Base-by-base conservation (phyloP, 1,140 invertebrate genomes). In the Nymphalis io region DNA sequence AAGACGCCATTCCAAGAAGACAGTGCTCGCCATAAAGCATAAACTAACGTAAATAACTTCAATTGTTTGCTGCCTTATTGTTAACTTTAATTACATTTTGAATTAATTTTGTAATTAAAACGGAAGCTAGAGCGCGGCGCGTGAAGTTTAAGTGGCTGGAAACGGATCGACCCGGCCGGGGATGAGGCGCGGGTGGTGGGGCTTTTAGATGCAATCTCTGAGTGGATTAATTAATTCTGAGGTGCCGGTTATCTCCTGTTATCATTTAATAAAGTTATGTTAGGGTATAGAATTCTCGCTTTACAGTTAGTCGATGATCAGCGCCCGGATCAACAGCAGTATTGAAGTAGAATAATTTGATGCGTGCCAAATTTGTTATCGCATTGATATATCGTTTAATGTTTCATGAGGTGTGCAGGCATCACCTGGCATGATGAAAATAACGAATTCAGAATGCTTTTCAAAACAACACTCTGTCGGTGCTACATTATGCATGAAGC, bases 101-200 rank as follows among this genome's bases (percentile, higher is more conserved):
- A 91, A 91, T 91, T 91, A 91, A 91, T 91, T 91, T 91, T 91
- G 88, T 91, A 91, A 91, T 91, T 91, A 91, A 91, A 91, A 90
- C 89, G 89, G 89, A 91, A 90, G 88, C 88, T 89, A 85, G 85
- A 84, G 88, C 85, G 87, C 84, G 87, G 81, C 88, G 89, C 87
- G 87, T 89, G 87, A 90, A 91, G 88, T 91, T 91, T 88, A 91
- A 91, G 89, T 91, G 88, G 89, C 89, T 90, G 88, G 87, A 91
- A 91, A 87, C 88, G 83, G 88, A 91, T 90, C 87, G 89, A 90
- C 87, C 89, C 85, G 72, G 74, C 72, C 76, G 60, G 82, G 79
- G 78, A 66, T 66, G 63, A 63, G 78, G 72, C 80, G 68, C 75
- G 71, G 80, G 76, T 76, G 78, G 78, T 73, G 61, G 79, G 80